Conservation (phyloP, 2,888 invertebrate genomes). For the Adelphocoris suturalis region DNA sequence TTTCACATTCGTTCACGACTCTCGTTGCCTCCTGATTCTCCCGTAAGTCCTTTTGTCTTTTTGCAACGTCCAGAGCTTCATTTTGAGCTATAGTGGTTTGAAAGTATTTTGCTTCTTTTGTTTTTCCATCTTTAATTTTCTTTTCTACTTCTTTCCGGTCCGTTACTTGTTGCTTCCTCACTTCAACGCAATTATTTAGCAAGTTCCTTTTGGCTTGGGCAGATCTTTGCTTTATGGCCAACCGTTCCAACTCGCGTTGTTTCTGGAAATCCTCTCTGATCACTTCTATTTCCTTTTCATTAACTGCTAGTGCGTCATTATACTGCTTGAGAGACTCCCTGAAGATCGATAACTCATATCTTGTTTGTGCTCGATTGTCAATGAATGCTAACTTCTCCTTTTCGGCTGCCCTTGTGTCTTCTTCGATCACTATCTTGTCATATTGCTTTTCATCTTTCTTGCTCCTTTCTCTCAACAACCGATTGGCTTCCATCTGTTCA, state of each 20-base stretch:
- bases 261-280: neutral
- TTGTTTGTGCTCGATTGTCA: constrained; percentile 41
- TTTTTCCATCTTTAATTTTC: neutral
- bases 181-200: neutral
- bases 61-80: neutral
- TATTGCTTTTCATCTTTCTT: constrained; percentile 16
- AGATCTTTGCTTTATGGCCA: neutral
- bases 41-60: neutral
- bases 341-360: constrained; percentile 41
- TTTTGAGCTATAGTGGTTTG: neutral
- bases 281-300: neutral
- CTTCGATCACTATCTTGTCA: constrained; percentile 48
- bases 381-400: constrained; percentile 36
- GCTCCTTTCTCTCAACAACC: neutral
- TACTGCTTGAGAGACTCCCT: constrained; percentile 51
- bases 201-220: neutral
- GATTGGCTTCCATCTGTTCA: constrained; percentile 52
- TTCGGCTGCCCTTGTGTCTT: neutral
- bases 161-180: constrained; percentile 23
- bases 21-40: neutral
- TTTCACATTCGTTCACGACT: constrained; percentile 1
- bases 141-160: neutral
- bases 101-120: neutral
- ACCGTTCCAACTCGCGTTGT: neutral
- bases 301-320: constrained; percentile 1